Evolutionary conservation across 2,113 vertebrate species (phyloP), one percentile per base, ranked within the genome.

Genomic region (Narcine bancroftii): DNA sequence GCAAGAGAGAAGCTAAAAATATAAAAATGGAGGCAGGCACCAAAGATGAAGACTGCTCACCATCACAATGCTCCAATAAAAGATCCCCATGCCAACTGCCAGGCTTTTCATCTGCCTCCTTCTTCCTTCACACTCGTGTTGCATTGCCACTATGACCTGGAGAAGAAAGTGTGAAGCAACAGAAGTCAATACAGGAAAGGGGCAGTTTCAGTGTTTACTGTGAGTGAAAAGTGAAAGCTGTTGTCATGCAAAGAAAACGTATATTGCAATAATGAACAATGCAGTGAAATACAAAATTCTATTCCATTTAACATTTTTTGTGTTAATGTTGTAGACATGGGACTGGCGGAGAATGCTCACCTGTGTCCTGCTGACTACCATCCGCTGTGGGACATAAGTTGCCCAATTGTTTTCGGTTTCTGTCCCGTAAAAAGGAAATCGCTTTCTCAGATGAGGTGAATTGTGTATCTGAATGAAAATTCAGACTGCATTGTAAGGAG

Each of bases 391-490:
- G 85, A 39, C 19, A 19, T n/a, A 6, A 89, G 56, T 65, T 65
- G 9, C n/a, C 53, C 85, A 65, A 65, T 89, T 89, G 85, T 89
- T 63, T 39, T 65, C 56, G 65, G 21, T 65, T 65, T 65, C 60
- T 60, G 85, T 89, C 85, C 85, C 65, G 85, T 65, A 56, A 89
- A 89, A 65, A 89, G 85, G 60, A 89, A 89, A 89, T 89, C 53
- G 56, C 85, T 89, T 89, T 87, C 39, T 89, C 85, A 65, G 85
- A 89, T 89, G 53, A 60, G 60, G 85, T 89, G 85, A 87, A 87
- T 87, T 87, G 81, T 56, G 53, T 60, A 50, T 36, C 50, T 87
- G 81, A 89, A 89, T 89, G 85, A 60, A n/a, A 89, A 89, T 89
- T 89, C 85, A 60, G 85, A 36, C 85, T 89, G 53, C 60, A 89